These are phyloP conservation scores for Hipparchia semele DNA, from an alignment of 2,888 invertebrate genomes.

Conservation along the genomic window DNA sequence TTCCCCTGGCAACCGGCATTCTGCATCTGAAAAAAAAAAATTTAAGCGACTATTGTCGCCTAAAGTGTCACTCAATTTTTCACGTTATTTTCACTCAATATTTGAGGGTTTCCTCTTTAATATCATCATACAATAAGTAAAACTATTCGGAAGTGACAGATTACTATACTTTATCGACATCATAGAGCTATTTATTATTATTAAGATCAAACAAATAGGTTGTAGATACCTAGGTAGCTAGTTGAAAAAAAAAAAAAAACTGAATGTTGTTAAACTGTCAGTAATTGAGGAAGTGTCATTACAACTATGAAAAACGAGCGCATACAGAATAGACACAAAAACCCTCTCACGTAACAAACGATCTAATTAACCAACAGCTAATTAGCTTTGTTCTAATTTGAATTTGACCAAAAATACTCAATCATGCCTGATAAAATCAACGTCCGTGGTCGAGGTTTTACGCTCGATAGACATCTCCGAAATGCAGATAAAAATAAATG, in stretches of 20 bases:
- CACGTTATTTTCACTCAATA: too few species aligned
- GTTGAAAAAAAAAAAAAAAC: not conserved
- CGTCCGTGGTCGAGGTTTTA: conserved; percentile 38
- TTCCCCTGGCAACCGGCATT: too few species aligned
- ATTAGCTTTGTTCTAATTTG: conserved; percentile 61
- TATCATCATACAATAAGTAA: too few species aligned
- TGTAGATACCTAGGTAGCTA: too few species aligned
- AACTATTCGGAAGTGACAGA: too few species aligned
- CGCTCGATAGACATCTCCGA: conserved; percentile 22
- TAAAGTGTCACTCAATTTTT: too few species aligned
- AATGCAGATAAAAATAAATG: conserved; percentile 20
- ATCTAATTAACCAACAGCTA: conserved; percentile 47
- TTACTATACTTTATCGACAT: too few species aligned
- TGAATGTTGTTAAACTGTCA: conserved; percentile 9
- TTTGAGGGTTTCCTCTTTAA: too few species aligned
- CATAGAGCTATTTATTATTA: too few species aligned
- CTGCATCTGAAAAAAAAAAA: too few species aligned
- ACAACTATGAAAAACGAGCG: conserved; percentile 36
- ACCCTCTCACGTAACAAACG: conserved; percentile 40
- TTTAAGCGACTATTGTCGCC: too few species aligned
- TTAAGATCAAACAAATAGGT: too few species aligned
- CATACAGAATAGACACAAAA: conserved; percentile 17
- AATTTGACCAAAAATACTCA: conserved; percentile 60
- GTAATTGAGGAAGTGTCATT: conserved; percentile 35
- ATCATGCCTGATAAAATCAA: conserved; percentile 66